Conservation (phyloP, 2,113 vertebrate genomes). For the Tragelaphus buxtoni region DNA sequence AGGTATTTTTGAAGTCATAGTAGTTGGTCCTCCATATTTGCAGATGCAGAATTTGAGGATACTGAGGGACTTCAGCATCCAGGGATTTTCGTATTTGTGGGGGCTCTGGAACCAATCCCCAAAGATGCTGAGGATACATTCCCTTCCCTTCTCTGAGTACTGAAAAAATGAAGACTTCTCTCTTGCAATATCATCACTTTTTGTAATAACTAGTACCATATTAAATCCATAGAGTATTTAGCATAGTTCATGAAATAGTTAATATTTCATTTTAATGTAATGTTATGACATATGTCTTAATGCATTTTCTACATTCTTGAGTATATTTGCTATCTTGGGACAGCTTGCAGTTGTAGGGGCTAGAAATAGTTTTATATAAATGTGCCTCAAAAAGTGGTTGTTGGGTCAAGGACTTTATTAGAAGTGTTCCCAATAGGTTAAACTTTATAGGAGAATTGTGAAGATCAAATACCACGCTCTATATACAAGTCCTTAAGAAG, state of each 20-base stretch:
- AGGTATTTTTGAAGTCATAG: background rate
- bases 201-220: slow-evolving; percentile 11
- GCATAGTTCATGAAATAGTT: slow-evolving; percentile 16
- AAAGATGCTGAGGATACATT: background rate
- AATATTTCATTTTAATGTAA: slow-evolving; percentile 40
- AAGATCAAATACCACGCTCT: background rate
- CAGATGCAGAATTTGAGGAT: background rate
- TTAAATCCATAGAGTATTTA: slow-evolving; percentile 9
- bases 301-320: slow-evolving; percentile 34
- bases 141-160: background rate
- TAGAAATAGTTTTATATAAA: slow-evolving; percentile 49
- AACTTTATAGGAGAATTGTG: slow-evolving; percentile 24
- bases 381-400: slow-evolving; percentile 1
- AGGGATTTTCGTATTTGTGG: background rate
- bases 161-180: background rate
- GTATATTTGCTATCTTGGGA: slow-evolving; percentile 44
- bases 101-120: background rate
- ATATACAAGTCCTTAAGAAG: background rate
- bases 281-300: slow-evolving; percentile 40
- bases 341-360: slow-evolving; percentile 6
- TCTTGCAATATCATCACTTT: background rate
- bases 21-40: background rate
- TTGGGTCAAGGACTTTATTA: slow-evolving; percentile 39
- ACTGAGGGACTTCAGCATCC: background rate
- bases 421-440: background rate